A percentile compares a stretch with the other conserved stretches of the same genome.
phyloP scores from a whole-genome alignment of 1,140 invertebrate species.

The Lepidurus apus region DNA sequence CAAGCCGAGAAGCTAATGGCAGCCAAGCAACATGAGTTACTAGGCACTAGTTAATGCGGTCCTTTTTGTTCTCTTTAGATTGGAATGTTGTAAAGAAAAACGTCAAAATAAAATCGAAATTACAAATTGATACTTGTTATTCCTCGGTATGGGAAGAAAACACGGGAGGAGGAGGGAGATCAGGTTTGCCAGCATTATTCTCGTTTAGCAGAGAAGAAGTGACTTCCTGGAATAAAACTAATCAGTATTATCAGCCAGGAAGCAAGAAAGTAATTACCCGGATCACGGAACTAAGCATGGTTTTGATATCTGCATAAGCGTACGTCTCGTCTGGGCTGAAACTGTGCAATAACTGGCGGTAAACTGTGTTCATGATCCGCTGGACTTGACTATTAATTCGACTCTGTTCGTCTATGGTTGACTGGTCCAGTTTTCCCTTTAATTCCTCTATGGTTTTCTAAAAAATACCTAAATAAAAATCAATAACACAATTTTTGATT shows the following conservation, averaged over 20 bases:
- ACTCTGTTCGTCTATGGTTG: background rate
- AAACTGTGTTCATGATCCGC: slow-evolving; percentile 32
- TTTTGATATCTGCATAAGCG: slow-evolving; percentile 23
- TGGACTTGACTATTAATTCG: slow-evolving; percentile 28
- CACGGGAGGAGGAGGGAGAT: background rate
- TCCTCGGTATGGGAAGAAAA: slow-evolving; percentile 5
- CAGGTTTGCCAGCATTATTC: background rate
- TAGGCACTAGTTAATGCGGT: slow-evolving; percentile 43
- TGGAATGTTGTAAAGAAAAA: background rate
- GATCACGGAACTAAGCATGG: slow-evolving; percentile 14
- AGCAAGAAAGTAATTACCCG: slow-evolving; percentile 20
- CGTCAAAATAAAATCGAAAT: background rate
- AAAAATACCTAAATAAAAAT: background rate
- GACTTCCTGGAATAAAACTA: background rate
- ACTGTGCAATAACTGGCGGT: slow-evolving; percentile 23
- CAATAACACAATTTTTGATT: background rate
- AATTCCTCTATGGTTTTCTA: slow-evolving; percentile 7
- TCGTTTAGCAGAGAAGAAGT: background rate
- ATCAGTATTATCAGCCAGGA: background rate
- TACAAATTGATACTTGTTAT: background rate
- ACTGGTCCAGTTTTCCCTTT: background rate
- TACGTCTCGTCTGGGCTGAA: slow-evolving; percentile 26
- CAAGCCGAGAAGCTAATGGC: slow-evolving; percentile 62
- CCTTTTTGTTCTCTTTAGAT: background rate
- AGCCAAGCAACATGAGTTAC: slow-evolving; percentile 66